These are phyloP conservation scores for Gymnarchus niloticus DNA, from an alignment of 2,113 vertebrate species.

Conservation along the genomic window DNA sequence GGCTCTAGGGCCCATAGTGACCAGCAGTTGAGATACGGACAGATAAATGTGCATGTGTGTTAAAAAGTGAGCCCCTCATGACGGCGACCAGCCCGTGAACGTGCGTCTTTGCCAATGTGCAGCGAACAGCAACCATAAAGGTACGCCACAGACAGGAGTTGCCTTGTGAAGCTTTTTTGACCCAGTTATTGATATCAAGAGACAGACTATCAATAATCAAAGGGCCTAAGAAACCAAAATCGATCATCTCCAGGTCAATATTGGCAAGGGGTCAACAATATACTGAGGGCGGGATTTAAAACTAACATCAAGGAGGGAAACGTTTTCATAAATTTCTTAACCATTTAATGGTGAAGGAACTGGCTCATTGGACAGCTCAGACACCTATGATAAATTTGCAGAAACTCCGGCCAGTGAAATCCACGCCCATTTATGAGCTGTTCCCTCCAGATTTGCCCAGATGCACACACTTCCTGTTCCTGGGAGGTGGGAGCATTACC, in stretches of 20 bases:
- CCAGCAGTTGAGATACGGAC: no score
- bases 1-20: no score
- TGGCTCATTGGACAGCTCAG: not conserved
- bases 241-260: conserved; percentile 3
- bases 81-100: not conserved
- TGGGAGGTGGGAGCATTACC: not conserved
- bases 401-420: not conserved
- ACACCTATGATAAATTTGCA: not conserved
- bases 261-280: not conserved
- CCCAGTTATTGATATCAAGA: not conserved
- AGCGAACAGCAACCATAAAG: not conserved
- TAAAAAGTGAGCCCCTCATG: not conserved
- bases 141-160: no score
- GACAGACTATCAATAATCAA: not conserved
- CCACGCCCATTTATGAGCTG: not conserved
- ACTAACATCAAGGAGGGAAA: not conserved
- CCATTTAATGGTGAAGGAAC: not conserved
- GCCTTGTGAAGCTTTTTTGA: not conserved
- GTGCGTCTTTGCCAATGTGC: not conserved
- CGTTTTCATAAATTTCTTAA: not conserved
- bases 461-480: not conserved
- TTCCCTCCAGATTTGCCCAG: not conserved
- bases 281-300: not conserved
- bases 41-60: not conserved
- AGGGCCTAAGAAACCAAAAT: not conserved